Base-by-base conservation (phyloP, 2,113 vertebrate species). In the Tauraco erythrolophus region DNA sequence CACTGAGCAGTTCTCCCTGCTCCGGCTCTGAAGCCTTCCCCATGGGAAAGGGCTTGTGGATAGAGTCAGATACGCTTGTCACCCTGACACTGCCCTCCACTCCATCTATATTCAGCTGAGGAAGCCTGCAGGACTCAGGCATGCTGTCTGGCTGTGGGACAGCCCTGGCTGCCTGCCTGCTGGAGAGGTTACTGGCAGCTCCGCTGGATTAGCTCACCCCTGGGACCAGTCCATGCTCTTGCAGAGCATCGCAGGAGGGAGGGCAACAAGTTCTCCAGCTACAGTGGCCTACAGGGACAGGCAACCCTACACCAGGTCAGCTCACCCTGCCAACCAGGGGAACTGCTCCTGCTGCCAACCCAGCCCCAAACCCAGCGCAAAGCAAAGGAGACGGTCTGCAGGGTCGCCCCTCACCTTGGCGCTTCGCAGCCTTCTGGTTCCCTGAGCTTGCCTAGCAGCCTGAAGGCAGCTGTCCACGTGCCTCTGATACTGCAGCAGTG, bases 381-480 rank as follows among this genome's bases (percentile, higher is more conserved):
- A 96, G 93, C 88, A 76, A 79, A 92, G 84, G 84, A 90, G 78
- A 85, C 4, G 12, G 46, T 94, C 77, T 78, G 79, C 70, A 65
- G 89, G 80, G 69, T 91, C 1, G 0, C 51, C 89, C 92, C 97
- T 88, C 95, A 98, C 98, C 97, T 98, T 98, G 80, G 91, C 54
- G 43, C 95, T 98, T 92, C 85, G 96, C 58, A 83, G 95, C 68
- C 69, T 95, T 90, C 84, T 92, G 81, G 94, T 92, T 94, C 94
- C 90, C 95, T 89, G 97, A 85, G 97, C 92, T 89, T 86, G 89
- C 79, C 77, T 95, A 60, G 96, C 97, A 91, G 95, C 97, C 91
- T 95, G 97, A 92, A 99, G 91, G 98, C 99, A 99, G 94, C 94
- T 95, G 68, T 99, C 98, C 9, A 99, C 99, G 24, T 99, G 99